phyloP scores from a whole-genome alignment of 2,797 vertebrate species.

The Acanthiza pusilla region DNA sequence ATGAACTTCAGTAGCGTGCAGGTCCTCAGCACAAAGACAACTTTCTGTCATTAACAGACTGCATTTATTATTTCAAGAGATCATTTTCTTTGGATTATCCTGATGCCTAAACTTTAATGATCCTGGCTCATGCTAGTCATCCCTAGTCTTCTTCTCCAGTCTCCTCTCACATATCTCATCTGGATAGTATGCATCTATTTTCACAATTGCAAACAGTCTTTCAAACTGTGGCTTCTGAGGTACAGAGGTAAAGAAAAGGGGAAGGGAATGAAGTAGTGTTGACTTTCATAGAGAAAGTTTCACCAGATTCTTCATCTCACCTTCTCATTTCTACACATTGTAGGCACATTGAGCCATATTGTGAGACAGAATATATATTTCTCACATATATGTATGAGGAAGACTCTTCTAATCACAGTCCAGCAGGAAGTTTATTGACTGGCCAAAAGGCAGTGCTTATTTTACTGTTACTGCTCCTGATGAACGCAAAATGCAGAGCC shows the following conservation, averaged over 20 bases:
- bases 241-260: neutral
- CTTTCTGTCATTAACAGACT: neutral
- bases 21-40: neutral
- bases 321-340: neutral
- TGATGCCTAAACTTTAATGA: neutral
- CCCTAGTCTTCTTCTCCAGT: neutral
- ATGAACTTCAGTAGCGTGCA: neutral
- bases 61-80: neutral
- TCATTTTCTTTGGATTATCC: neutral
- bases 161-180: neutral
- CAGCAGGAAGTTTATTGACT: neutral
- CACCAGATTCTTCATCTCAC: neutral
- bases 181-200: neutral
- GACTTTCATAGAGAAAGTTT: neutral
- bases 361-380: neutral
- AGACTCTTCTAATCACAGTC: neutral
- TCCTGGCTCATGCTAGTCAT: neutral
- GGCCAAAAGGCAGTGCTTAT: neutral
- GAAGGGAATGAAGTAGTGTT: neutral
- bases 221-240: neutral
- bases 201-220: neutral
- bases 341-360: neutral
- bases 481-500: neutral
- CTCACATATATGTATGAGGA: neutral
- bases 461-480: neutral